Conservation (phyloP, 1,140 invertebrate species). For the Spodoptera litura region DNA sequence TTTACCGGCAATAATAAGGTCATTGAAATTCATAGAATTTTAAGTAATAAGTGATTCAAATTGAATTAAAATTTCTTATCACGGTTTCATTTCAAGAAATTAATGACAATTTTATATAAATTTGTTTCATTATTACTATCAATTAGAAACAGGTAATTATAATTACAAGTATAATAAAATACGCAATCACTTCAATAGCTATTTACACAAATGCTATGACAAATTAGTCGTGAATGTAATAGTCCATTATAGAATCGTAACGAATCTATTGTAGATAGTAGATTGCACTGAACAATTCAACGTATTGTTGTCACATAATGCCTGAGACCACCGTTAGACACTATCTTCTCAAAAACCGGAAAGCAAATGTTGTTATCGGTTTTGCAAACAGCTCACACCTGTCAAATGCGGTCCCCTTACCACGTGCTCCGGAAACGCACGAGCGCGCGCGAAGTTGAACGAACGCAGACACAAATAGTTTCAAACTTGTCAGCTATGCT, state of each 20-base stretch:
- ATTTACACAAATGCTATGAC: not conserved
- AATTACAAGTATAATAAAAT: not conserved
- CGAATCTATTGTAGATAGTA: not conserved
- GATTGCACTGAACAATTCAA: not conserved
- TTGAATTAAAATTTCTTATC: too few species aligned
- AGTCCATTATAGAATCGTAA: too few species aligned
- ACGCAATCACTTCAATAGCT: not conserved
- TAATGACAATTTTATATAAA: too few species aligned
- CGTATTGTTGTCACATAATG: constrained; percentile 20
- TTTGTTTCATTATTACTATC: not conserved
- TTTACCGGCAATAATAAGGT: not conserved
- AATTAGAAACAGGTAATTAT: not conserved
- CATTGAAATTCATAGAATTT: not conserved
- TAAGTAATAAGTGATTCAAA: too few species aligned
- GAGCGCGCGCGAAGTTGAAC: constrained; percentile 64
- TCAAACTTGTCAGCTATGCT: constrained; percentile 52
- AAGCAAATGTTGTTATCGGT: constrained; percentile 49
- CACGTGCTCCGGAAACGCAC: constrained; percentile 75
- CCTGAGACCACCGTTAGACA: not conserved
- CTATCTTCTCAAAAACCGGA: constrained; percentile 42
- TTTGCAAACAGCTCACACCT: constrained; percentile 56
- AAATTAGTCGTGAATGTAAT: not conserved
- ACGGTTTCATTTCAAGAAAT: too few species aligned
- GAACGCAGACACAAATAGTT: constrained; percentile 78
- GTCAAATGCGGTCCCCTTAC: constrained; percentile 57